These are phyloP conservation scores for Enteromius paludinosus DNA, from an alignment of 2,797 vertebrate genomes.

Conservation along the genomic window DNA sequence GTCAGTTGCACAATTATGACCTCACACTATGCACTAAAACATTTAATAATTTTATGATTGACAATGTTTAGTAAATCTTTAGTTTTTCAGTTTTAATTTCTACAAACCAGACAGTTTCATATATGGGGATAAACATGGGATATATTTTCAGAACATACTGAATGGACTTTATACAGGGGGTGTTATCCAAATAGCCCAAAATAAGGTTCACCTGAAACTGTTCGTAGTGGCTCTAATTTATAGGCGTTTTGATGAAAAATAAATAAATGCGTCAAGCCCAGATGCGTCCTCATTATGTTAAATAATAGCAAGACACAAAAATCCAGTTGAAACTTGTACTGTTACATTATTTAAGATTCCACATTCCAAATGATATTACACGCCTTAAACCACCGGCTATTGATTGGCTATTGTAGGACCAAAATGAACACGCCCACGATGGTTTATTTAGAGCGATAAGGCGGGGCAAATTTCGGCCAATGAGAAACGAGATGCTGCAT, in stretches of 20 bases:
- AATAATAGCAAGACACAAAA: conserved; percentile 1
- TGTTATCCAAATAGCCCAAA: conserved; percentile 16
- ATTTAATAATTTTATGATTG: background rate
- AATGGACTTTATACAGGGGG: conserved; percentile 9
- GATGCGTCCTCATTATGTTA: background rate
- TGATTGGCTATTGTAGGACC: conserved; percentile 50
- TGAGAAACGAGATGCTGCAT: conserved; percentile 24
- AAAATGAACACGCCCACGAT: conserved; percentile 57
- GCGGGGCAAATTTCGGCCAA: conserved; percentile 59
- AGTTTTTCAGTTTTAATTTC: conserved; percentile 3
- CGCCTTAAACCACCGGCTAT: background rate
- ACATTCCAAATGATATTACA: conserved; percentile 20
- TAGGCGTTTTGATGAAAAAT: background rate
- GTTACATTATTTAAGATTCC: background rate
- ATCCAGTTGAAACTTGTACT: conserved; percentile 17
- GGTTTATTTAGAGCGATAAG: conserved; percentile 4
- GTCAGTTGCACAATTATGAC: background rate
- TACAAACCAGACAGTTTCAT: background rate
- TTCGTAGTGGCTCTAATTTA: background rate
- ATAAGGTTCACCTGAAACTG: background rate
- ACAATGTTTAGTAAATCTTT: conserved; percentile 5
- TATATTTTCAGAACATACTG: background rate
- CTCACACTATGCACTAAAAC: background rate
- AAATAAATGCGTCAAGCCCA: background rate
- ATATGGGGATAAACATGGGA: background rate